A percentile compares a stretch with the other conserved stretches of the same genome.
phyloP scores from a whole-genome alignment of 2,797 vertebrate species.

The Lophius americanus region DNA sequence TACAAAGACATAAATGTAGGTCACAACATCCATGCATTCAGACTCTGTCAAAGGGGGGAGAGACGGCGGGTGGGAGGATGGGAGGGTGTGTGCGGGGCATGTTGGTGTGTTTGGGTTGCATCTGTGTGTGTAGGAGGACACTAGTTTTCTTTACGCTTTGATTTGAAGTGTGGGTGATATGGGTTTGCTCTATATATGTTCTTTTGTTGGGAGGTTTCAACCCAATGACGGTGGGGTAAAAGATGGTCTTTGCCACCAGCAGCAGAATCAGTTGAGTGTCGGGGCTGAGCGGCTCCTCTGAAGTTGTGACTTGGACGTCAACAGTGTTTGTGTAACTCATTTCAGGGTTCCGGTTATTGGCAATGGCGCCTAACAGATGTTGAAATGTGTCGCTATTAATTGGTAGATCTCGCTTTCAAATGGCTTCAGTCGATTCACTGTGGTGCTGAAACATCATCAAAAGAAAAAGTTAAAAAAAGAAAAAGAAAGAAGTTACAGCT shows the following conservation, averaged over 20 bases:
- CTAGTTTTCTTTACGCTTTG: constrained; percentile 54
- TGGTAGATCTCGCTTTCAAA: background rate
- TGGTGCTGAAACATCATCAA: too few species aligned
- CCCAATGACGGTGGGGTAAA: constrained; percentile 51
- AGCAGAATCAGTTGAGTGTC: constrained; percentile 56
- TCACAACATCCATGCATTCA: constrained; percentile 18
- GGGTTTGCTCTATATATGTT: constrained; percentile 46
- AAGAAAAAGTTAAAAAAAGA: too few species aligned
- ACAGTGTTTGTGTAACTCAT: constrained; percentile 26
- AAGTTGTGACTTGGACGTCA: constrained; percentile 8
- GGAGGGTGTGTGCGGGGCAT: constrained; percentile 57
- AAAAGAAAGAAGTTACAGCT: too few species aligned
- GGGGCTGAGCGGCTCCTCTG: constrained; percentile 7
- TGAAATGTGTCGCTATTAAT: constrained; percentile 9
- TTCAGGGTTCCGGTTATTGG: constrained; percentile 20
- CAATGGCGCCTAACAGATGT: constrained; percentile 13
- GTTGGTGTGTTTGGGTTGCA: constrained; percentile 62
- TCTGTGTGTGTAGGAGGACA: constrained; percentile 51
- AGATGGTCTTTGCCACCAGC: constrained; percentile 21
- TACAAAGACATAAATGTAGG: constrained; percentile 26
- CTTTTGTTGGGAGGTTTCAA: constrained; percentile 38
- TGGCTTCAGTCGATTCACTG: too few species aligned
- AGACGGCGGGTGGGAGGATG: constrained; percentile 56
- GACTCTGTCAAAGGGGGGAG: constrained; percentile 13
- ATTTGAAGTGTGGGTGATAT: constrained; percentile 48